Evolutionary conservation across 2,888 invertebrate species (phyloP).

Genomic region (Sminthurides aquaticus): DNA sequence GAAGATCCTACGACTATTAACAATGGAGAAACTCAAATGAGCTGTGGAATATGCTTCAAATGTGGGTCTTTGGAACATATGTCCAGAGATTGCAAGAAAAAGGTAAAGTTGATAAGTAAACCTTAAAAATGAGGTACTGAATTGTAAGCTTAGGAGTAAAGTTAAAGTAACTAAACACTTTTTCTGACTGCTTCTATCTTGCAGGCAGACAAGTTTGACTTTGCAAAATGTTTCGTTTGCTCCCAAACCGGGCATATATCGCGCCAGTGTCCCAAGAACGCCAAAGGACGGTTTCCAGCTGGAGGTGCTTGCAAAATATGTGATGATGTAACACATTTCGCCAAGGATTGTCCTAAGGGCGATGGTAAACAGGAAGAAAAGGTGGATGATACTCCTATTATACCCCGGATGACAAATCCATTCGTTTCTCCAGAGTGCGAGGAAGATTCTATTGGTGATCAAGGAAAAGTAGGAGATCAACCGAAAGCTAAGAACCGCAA

Average conservation of each 20-base stretch:
- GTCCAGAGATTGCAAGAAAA: constrained; percentile 48
- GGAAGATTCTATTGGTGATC: constrained; percentile 9
- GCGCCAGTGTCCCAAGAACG: constrained; percentile 79
- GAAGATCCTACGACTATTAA: neutral
- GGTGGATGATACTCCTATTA: constrained; percentile 19
- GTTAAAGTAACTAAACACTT: constrained; percentile 9
- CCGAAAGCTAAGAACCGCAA: constrained; percentile 1
- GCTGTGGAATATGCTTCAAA: constrained; percentile 68
- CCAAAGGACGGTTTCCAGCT: constrained; percentile 76
- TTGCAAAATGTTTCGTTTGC: constrained; percentile 83
- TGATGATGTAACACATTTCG: constrained; percentile 76
- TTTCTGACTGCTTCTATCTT: too few relatives aligned
- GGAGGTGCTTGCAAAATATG: constrained; percentile 75
- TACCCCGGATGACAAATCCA: constrained; percentile 28
- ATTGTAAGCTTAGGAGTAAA: constrained; percentile 3
- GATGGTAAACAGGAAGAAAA: constrained; percentile 47
- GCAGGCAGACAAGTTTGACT: constrained; percentile 61
- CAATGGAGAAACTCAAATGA: neutral
- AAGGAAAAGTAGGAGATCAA: neutral
- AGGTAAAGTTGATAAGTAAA: constrained; percentile 25
- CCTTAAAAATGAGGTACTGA: constrained; percentile 12
- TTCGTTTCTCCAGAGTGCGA: constrained; percentile 35
- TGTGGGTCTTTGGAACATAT: constrained; percentile 84
- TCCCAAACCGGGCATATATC: constrained; percentile 79
- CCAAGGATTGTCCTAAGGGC: constrained; percentile 63